phyloP scores from a whole-genome alignment of 2,797 vertebrate species.

The Catamblyrhynchus diadema region DNA sequence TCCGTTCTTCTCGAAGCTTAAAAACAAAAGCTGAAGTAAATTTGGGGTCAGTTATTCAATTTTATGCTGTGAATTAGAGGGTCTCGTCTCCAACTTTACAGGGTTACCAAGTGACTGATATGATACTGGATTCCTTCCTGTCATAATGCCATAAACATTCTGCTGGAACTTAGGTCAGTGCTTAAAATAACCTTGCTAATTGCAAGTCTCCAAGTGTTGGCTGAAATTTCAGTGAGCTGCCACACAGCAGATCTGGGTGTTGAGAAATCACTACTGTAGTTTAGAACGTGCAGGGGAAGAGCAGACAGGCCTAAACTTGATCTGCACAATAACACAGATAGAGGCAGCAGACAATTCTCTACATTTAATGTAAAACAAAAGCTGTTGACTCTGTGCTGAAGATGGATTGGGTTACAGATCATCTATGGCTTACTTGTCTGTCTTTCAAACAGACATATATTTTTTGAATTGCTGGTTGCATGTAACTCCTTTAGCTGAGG shows the following conservation, averaged over 20 bases:
- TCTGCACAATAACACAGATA: constrained; percentile 17
- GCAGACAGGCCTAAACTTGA: constrained; percentile 48
- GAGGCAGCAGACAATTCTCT: constrained; percentile 1
- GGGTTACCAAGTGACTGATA: constrained; percentile 65
- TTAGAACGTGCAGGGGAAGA: constrained; percentile 27
- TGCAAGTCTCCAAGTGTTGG: constrained; percentile 78
- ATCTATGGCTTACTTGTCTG: constrained; percentile 6
- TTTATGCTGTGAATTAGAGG: neutral
- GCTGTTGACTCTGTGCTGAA: constrained; percentile 31
- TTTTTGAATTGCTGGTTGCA: constrained; percentile 38
- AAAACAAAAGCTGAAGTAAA: neutral
- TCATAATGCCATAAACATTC: constrained; percentile 74
- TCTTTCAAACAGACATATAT: constrained; percentile 2
- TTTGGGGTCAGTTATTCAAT: neutral
- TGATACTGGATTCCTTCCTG: constrained; percentile 64
- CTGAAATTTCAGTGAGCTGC: constrained; percentile 77
- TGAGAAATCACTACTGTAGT: constrained; percentile 67
- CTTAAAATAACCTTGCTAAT: constrained; percentile 89
- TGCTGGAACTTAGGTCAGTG: constrained; percentile 82
- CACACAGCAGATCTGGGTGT: constrained; percentile 54
- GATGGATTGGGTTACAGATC: constrained; percentile 50
- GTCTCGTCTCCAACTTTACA: constrained; percentile 23
- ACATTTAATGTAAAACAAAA: constrained; percentile 17
- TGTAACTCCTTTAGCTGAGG: constrained; percentile 7
- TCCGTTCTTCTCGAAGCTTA: neutral